Evolutionary conservation across 2,113 vertebrate species (phyloP).

Genomic region (Halcyon senegalensis): DNA sequence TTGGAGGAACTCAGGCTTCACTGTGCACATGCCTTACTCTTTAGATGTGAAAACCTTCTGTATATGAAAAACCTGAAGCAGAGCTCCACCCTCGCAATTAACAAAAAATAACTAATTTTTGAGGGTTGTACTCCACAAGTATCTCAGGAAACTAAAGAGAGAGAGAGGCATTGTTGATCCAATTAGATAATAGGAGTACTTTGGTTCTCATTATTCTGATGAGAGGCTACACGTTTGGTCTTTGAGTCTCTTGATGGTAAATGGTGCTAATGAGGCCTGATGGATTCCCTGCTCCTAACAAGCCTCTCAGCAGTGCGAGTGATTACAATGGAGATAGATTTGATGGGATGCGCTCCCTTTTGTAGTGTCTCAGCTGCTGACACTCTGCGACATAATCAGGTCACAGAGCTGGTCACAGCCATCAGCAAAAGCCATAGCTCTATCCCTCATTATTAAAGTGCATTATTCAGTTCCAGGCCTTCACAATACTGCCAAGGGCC

Average conservation of each 20-base stretch:
- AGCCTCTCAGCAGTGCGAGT: conserved; percentile 76
- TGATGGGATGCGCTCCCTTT: conserved; percentile 85
- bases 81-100: neutral
- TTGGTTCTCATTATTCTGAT: conserved; percentile 62
- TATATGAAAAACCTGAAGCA: neutral
- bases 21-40: neutral
- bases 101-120: conserved; percentile 8
- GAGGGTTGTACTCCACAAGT: neutral
- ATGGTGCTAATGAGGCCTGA: conserved; percentile 84
- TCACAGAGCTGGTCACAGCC: conserved; percentile 87
- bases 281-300: conserved; percentile 81
- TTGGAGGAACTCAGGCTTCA: neutral
- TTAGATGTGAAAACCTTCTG: neutral
- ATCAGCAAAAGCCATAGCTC: conserved; percentile 82
- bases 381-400: conserved; percentile 89
- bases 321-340: conserved; percentile 83
- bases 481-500: conserved; percentile 75
- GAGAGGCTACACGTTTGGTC: conserved; percentile 60
- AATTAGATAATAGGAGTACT: conserved; percentile 50
- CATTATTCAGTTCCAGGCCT: conserved; percentile 82
- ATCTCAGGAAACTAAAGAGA: neutral
- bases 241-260: conserved; percentile 79
- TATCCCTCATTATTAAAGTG: conserved; percentile 83
- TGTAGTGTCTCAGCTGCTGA: conserved; percentile 87
- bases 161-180: neutral